Conservation (phyloP, 1,140 invertebrate genomes). For the Drosophila kepulauana region DNA sequence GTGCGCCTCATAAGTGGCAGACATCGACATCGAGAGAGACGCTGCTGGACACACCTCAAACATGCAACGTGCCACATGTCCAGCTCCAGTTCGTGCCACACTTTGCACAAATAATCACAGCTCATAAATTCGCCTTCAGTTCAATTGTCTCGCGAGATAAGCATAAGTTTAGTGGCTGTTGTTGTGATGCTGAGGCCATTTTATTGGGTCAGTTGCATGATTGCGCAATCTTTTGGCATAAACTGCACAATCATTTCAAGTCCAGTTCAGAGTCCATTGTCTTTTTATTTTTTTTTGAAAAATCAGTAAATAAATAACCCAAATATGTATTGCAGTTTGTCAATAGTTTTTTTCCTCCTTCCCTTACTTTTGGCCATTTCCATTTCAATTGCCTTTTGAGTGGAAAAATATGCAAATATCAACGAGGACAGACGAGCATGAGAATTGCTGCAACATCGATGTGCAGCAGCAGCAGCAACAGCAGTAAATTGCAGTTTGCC, state of each 20-base stretch:
- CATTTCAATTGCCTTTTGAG: constrained; percentile 78
- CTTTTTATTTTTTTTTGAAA: constrained; percentile 41
- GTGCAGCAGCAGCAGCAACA: constrained; percentile 45
- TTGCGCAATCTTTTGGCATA: constrained; percentile 50
- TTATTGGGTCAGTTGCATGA: constrained; percentile 63
- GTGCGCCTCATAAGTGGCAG: constrained; percentile 50
- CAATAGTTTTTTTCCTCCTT: constrained; percentile 25
- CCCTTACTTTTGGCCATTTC: constrained; percentile 55
- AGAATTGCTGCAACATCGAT: constrained; percentile 52
- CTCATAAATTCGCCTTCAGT: constrained; percentile 54
- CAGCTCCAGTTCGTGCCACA: constrained; percentile 36
- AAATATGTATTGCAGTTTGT: constrained; percentile 40
- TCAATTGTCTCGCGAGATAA: constrained; percentile 44
- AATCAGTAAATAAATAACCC: constrained; percentile 71
- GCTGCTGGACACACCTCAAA: constrained; percentile 59
- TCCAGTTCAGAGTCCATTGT: constrained; percentile 1
- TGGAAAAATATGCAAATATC: constrained; percentile 81
- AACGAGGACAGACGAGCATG: constrained; percentile 38
- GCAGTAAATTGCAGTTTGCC: constrained; percentile 79
- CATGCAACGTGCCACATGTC: background rate
- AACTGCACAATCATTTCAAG: constrained; percentile 59
- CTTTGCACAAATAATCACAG: constrained; percentile 66
- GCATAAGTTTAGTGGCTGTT: constrained; percentile 25
- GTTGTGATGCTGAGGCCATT: constrained; percentile 16
- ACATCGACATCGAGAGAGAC: constrained; percentile 28